Evolutionary conservation across 2,113 vertebrate genomes (phyloP).

Genomic region (Scomber scombrus): DNA sequence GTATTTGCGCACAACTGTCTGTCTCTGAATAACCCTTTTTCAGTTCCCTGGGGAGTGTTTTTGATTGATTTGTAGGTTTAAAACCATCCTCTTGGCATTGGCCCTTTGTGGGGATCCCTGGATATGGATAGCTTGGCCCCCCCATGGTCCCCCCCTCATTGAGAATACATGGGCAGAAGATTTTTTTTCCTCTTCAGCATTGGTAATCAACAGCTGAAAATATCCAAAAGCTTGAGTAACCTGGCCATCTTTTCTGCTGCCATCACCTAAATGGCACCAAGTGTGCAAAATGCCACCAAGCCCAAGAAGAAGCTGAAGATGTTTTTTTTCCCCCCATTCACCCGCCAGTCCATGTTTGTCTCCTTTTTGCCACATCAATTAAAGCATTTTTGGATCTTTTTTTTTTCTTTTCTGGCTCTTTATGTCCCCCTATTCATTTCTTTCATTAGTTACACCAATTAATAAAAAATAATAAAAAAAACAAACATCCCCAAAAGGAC

Average conservation of each 20-base stretch:
- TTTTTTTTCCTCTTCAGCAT: constrained; percentile 62
- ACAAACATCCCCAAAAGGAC: constrained; percentile 80
- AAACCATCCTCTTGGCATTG: constrained; percentile 60
- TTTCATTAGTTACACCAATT: constrained; percentile 57
- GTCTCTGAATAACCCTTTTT: constrained; percentile 69
- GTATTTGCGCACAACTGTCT: constrained; percentile 56
- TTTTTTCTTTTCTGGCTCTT: constrained; percentile 66
- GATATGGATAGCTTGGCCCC: constrained; percentile 85
- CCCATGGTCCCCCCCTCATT: constrained; percentile 19
- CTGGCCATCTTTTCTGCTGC: constrained; percentile 28
- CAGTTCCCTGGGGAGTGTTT: constrained; percentile 79
- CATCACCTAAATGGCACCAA: constrained; percentile 52
- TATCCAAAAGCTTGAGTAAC: constrained; percentile 48
- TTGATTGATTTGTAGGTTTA: constrained; percentile 88
- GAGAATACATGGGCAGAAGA: constrained; percentile 87
- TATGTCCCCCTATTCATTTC: constrained; percentile 80
- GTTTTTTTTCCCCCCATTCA: constrained; percentile 35
- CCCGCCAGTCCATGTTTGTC: constrained; percentile 38
- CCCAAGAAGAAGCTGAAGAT: constrained; percentile 71
- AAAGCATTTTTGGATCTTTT: constrained; percentile 57
- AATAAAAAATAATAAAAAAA: constrained; percentile 53
- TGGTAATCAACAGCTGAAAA: constrained; percentile 81
- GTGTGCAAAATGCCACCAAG: constrained; percentile 42
- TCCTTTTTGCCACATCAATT: constrained; percentile 56
- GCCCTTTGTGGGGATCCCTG: constrained; percentile 86